A percentile compares a stretch with the other conserved stretches of the same genome.
These are phyloP conservation scores for Corythornis cristatus DNA, from an alignment of 2,113 vertebrate genomes.

Conservation along the genomic window DNA sequence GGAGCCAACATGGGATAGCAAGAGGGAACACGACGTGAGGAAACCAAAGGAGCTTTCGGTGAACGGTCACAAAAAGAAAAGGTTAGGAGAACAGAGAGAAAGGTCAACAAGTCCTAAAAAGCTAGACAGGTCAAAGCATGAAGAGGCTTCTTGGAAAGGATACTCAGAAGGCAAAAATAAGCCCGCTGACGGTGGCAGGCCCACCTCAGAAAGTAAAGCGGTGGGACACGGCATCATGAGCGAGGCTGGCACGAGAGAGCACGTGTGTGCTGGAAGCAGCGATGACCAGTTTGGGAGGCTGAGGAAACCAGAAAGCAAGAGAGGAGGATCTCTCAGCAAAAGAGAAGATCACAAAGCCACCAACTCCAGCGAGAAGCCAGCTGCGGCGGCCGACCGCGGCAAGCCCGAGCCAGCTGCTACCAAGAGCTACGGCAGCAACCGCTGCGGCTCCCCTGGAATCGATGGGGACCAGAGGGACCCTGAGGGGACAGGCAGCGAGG, in stretches of 20 bases:
- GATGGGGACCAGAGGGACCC: slow-evolving; percentile 77
- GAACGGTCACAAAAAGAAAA: slow-evolving; percentile 85
- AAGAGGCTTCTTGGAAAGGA: slow-evolving; percentile 80
- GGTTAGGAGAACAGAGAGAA: slow-evolving; percentile 84
- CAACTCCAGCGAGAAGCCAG: slow-evolving; percentile 73
- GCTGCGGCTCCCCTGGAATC: slow-evolving; percentile 70
- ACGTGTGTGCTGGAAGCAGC: slow-evolving; percentile 61
- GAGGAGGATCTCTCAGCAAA: slow-evolving; percentile 81
- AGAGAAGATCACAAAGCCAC: slow-evolving; percentile 69
- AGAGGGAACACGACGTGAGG: slow-evolving; percentile 81
- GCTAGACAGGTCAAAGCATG: slow-evolving; percentile 79
- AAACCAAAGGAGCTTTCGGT: slow-evolving; percentile 85
- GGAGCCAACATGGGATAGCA: slow-evolving; percentile 85
- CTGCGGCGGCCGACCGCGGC: slow-evolving; percentile 65
- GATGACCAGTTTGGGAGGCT: slow-evolving; percentile 74
- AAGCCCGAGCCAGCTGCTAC: slow-evolving; percentile 77
- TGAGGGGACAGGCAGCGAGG: slow-evolving; percentile 75
- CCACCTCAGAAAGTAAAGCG: slow-evolving; percentile 79
- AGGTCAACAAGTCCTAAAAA: slow-evolving; percentile 85
- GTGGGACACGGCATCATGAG: slow-evolving; percentile 70
- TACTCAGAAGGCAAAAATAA: slow-evolving; percentile 76
- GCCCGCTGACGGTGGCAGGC: slow-evolving; percentile 84
- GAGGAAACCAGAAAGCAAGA: slow-evolving; percentile 77
- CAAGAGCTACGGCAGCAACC: slow-evolving; percentile 66
- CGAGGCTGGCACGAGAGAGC: slow-evolving; percentile 74